Base-by-base conservation (phyloP, 2,888 invertebrate genomes). In the Caenorhabditis sp. region DNA sequence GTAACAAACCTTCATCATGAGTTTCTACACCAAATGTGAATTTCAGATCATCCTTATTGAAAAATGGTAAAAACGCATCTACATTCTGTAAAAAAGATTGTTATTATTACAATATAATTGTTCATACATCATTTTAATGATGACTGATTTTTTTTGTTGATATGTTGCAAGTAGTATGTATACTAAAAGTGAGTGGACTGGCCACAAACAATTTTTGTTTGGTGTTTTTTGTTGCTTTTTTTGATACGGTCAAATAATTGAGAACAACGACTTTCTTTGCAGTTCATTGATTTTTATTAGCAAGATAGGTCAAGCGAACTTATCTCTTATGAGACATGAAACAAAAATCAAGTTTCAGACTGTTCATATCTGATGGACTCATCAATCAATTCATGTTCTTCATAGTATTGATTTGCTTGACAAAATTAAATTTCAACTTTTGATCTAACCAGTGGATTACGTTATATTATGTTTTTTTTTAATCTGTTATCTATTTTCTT, bases 11-110 rank as follows among this genome's bases (percentile, higher is more conserved):
- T 66, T 81, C 62, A n/a, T 58, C 63, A 54, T 81, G 69, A 12
- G 71, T 68, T 21, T 79, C 67, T 31, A 86, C 86, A 43, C 86
- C 86, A 65, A 86, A 86, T 55, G 86, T 86, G 69, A 86, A 87
- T 62, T 81, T 79, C 58, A 86, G 79, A 66, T 86, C 86, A 50
- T 86, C 84, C 26, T 84, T 79, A 14, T 83, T 80, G 80, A 86
- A 86, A 76, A 86, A 86, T 54, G 82, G 83, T 43, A 82, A 69
- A 55, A 84, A 69, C 8, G 79, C 70, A 62, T 54, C 51, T 63
- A 76, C 73, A 65, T 68, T 73, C 85, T 85, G 77, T 58, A 83
- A 81, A 43, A 63, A 26, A 8, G 26, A 23, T 21, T 21, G 23
- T 19, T 19, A 53, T 53, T 21, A 53, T 6, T 23, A 53, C 12